phyloP scores from a whole-genome alignment of 2,797 vertebrate genomes.

The Carduelis carduelis region DNA sequence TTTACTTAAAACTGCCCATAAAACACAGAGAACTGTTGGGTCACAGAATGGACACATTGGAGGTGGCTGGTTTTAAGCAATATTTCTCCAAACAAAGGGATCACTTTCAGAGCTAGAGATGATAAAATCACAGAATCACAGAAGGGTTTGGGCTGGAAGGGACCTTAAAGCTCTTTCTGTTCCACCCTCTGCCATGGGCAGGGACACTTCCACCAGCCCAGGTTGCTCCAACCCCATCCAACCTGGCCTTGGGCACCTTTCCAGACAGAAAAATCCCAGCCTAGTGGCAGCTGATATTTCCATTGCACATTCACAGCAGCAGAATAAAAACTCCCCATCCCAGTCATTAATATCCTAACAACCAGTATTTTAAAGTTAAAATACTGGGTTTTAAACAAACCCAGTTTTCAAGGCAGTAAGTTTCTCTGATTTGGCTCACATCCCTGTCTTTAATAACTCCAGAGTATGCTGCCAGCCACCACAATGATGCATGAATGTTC shows the following conservation, averaged over 20 bases:
- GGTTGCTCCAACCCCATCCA: background rate
- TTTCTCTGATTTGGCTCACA: background rate
- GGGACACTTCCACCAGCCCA: background rate
- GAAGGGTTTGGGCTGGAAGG: background rate
- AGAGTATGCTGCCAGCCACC: background rate
- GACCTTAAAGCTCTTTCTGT: background rate
- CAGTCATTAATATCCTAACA: background rate
- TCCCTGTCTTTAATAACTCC: background rate
- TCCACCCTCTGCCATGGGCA: background rate
- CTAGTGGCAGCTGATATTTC: background rate
- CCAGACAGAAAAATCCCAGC: background rate
- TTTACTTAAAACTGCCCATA: background rate
- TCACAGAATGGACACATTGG: accelerated
- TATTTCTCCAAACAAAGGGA: background rate
- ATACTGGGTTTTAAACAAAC: background rate
- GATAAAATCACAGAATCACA: background rate
- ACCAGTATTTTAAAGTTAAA: background rate
- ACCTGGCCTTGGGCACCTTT: background rate
- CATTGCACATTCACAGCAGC: background rate
- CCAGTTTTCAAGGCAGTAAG: background rate
- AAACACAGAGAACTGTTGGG: background rate
- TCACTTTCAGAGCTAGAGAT: background rate
- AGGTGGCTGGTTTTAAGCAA: background rate
- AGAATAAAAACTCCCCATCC: background rate
- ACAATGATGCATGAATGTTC: background rate